These are phyloP conservation scores for Gadus chalcogrammus DNA, from an alignment of 2,113 vertebrate genomes.

Conservation along the genomic window DNA sequence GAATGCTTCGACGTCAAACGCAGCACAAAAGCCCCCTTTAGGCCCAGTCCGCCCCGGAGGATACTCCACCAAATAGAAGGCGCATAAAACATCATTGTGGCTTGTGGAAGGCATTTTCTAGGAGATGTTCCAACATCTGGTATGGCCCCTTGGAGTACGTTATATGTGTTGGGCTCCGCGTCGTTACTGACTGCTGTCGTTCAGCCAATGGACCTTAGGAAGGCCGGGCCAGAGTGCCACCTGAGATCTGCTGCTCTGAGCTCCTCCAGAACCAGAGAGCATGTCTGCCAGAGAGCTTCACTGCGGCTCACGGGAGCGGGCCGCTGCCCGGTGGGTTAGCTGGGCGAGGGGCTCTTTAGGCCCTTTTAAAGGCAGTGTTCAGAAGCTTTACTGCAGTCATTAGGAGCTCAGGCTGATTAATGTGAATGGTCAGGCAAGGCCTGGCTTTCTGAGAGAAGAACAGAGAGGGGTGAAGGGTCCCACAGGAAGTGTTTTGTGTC, in stretches of 20 bases:
- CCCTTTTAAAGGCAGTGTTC: slow-evolving; percentile 60
- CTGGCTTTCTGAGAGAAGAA: slow-evolving; percentile 67
- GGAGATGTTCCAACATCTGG: no score
- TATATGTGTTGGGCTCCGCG: no score
- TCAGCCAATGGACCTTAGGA: no score
- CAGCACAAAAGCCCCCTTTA: neutral
- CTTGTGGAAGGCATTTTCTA: no score
- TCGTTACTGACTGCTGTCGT: no score
- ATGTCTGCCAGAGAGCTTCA: neutral
- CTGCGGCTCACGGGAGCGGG: slow-evolving; percentile 9
- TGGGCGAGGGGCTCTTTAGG: slow-evolving; percentile 68
- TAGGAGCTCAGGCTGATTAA: slow-evolving; percentile 73
- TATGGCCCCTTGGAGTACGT: no score
- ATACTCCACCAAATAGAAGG: neutral
- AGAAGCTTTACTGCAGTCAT: slow-evolving; percentile 69
- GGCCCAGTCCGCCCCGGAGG: neutral
- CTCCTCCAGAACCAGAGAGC: neutral
- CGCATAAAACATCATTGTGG: neutral
- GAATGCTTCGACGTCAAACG: slow-evolving; percentile 16
- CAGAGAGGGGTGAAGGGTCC: slow-evolving; percentile 72
- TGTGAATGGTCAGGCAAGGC: slow-evolving; percentile 73
- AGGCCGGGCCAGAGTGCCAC: no score
- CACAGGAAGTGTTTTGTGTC: slow-evolving; percentile 81
- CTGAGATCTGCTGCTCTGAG: no score
- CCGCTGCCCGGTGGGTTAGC: slow-evolving; percentile 42